phyloP scores from a whole-genome alignment of 2,797 vertebrate species.

The Fistularia commersonii region DNA sequence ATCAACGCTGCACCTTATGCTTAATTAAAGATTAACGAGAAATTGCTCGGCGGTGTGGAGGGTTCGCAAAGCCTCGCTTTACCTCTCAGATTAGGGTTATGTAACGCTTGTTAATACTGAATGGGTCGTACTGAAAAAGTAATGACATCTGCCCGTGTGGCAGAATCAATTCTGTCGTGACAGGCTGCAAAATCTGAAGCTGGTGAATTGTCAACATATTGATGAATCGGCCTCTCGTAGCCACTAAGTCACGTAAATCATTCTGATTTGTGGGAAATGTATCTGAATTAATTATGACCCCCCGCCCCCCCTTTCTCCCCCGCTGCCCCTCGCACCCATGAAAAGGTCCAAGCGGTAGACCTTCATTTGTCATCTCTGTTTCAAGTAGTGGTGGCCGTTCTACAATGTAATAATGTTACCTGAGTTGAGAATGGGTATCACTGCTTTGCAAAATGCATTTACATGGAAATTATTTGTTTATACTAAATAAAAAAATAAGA shows the following conservation, averaged over 20 bases:
- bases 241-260: conserved; percentile 33
- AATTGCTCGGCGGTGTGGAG: conserved; percentile 54
- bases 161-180: conserved; percentile 49
- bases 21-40: conserved; percentile 80
- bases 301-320: too few species aligned
- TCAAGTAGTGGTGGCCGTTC: conserved; percentile 11
- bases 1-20: conserved; percentile 68
- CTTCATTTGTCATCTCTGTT: conserved; percentile 14
- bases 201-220: conserved; percentile 4
- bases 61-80: conserved; percentile 64
- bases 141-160: conserved; percentile 53
- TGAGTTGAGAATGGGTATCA: too few species aligned
- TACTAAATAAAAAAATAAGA: too few species aligned
- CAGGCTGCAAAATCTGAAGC: conserved; percentile 26
- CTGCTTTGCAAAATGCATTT: too few species aligned
- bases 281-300: conserved; percentile 40
- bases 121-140: conserved; percentile 64
- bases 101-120: conserved; percentile 73
- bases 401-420: neutral
- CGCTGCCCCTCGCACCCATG: too few species aligned
- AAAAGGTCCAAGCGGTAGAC: conserved; percentile 1
- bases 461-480: too few species aligned
- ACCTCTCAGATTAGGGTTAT: conserved; percentile 68
- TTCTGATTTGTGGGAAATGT: conserved; percentile 34
- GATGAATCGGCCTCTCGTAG: conserved; percentile 32